Evolutionary conservation across 1,140 invertebrate species (phyloP).

Genomic region (Zaprionus ornatus): DNA sequence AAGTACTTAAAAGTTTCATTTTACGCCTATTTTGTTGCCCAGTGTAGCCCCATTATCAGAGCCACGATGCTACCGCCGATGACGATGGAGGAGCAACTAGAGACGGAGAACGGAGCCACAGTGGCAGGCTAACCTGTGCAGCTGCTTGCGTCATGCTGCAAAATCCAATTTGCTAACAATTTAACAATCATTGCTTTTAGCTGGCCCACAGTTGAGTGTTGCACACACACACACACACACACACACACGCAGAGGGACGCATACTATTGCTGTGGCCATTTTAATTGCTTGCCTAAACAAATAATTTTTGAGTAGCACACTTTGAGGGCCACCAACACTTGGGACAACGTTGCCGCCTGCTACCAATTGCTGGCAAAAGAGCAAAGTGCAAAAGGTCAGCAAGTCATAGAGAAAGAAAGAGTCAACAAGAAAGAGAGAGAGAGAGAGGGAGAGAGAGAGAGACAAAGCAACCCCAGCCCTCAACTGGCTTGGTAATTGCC

Average conservation of each 20-base stretch:
- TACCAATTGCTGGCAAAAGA: conserved; percentile 60
- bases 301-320: conserved; percentile 71
- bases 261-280: conserved; percentile 58
- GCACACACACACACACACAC: conserved; percentile 18
- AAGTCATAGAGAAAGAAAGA: background rate
- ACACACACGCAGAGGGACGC: conserved; percentile 5
- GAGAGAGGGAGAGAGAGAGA: conserved; percentile 1
- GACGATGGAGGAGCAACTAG: conserved; percentile 4
- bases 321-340: conserved; percentile 37
- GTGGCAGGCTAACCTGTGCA: conserved; percentile 23
- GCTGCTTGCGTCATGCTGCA: conserved; percentile 42
- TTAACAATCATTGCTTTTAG: conserved; percentile 77
- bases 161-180: conserved; percentile 78
- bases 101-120: background rate
- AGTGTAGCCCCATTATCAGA: conserved; percentile 65
- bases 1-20: conserved; percentile 83
- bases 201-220: conserved; percentile 47
- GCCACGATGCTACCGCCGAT: conserved; percentile 33
- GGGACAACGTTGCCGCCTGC: conserved; percentile 24
- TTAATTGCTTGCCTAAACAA: conserved; percentile 79
- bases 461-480: background rate
- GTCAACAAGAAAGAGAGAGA: background rate
- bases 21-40: conserved; percentile 78
- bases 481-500: conserved; percentile 55
- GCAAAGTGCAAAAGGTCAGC: conserved; percentile 50